Conservation (phyloP, 2,888 invertebrate species). For the Scelioninae gen. 1 region DNA sequence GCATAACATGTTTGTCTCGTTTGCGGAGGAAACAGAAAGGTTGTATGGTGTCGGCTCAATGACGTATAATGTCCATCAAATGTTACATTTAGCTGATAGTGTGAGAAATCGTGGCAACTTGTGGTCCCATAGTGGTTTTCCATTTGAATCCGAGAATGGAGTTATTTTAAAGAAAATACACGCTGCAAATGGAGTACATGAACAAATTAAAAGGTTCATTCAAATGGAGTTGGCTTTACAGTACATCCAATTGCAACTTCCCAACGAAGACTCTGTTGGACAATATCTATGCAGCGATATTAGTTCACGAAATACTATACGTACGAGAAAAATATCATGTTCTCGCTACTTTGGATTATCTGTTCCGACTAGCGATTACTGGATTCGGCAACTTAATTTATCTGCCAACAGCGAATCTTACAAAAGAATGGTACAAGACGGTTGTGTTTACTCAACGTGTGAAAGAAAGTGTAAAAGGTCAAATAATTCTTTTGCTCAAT, state of each 20-base stretch:
- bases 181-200: slow-evolving; percentile 45
- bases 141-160: slow-evolving; percentile 46
- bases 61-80: slow-evolving; percentile 24
- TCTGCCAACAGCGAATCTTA: slow-evolving; percentile 13
- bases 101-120: slow-evolving; percentile 19
- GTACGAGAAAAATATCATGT: neutral
- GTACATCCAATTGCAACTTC: neutral
- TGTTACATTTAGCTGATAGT: slow-evolving; percentile 9
- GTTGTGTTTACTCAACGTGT: slow-evolving; percentile 3
- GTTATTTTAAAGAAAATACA: slow-evolving; percentile 35
- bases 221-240: slow-evolving; percentile 12
- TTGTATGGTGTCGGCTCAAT: slow-evolving; percentile 16
- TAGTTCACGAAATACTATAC: slow-evolving; percentile 23
- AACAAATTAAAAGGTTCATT: slow-evolving; percentile 40
- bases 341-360: slow-evolving; percentile 31
- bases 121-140: slow-evolving; percentile 16
- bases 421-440: slow-evolving; percentile 17
- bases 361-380: neutral
- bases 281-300: slow-evolving; percentile 2
- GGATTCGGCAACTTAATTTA: slow-evolving; percentile 24
- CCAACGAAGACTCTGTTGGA: too few species aligned
- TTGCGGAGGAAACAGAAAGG: slow-evolving; percentile 10
- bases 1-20: neutral
- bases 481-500: slow-evolving; percentile 20
- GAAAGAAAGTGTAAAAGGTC: slow-evolving; percentile 3